Evolutionary conservation across 1,140 invertebrate genomes (phyloP).

Genomic region (Lepidurus apus): DNA sequence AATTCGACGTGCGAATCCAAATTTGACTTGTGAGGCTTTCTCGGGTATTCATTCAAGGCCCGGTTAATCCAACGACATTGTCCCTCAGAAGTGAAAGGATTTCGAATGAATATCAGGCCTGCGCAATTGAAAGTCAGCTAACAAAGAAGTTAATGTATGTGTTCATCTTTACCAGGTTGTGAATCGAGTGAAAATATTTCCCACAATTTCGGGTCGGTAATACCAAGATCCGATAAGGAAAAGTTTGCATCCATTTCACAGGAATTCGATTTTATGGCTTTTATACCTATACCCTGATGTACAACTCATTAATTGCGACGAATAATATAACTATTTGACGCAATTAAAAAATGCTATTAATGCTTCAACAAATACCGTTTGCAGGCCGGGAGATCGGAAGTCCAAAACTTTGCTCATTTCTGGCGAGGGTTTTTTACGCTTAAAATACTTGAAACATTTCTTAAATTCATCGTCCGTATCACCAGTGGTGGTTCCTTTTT

Average conservation of each 20-base stretch:
- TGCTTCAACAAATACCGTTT: conserved; percentile 25
- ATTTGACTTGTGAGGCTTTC: conserved; percentile 70
- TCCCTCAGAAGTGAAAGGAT: conserved; percentile 70
- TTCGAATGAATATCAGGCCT: conserved; percentile 72
- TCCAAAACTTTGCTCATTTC: conserved; percentile 42
- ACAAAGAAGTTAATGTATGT: background rate
- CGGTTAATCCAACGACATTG: conserved; percentile 76
- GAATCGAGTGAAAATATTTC: conserved; percentile 41
- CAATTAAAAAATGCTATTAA: background rate
- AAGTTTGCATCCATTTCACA: background rate
- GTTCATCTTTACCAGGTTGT: conserved; percentile 39
- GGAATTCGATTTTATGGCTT: background rate
- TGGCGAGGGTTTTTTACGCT: conserved; percentile 40
- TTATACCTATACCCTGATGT: background rate
- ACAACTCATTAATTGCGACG: conserved; percentile 19
- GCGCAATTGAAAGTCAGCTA: conserved; percentile 33
- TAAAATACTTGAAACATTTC: conserved; percentile 44
- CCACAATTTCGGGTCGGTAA: conserved; percentile 42
- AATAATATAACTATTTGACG: background rate
- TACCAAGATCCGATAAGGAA: conserved; percentile 34
- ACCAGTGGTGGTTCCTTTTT: background rate
- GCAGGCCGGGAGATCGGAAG: conserved; percentile 35
- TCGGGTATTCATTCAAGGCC: conserved; percentile 69
- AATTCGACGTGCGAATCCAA: conserved; percentile 56
- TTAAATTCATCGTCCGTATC: conserved; percentile 40